phyloP scores from a whole-genome alignment of 2,797 vertebrate genomes.

The Rhinatrema bivittatum region DNA sequence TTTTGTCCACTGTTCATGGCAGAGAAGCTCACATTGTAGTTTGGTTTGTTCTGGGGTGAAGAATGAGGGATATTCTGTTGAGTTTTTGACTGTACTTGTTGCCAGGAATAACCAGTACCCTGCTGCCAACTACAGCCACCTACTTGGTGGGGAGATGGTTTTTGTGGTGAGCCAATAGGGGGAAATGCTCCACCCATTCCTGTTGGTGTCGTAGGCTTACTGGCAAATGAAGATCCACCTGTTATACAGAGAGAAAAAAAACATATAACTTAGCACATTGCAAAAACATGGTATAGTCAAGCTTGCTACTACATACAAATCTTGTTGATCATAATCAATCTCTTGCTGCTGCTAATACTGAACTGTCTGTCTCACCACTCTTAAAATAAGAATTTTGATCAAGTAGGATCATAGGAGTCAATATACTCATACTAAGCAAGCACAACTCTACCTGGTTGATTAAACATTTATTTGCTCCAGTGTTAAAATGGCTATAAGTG shows the following conservation, averaged over 20 bases:
- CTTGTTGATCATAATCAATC: too few relatives aligned
- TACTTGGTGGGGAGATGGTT: slow-evolving; percentile 81
- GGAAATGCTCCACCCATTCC: slow-evolving; percentile 81
- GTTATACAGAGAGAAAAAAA: not conserved
- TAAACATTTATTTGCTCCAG: too few relatives aligned
- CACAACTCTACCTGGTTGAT: too few relatives aligned
- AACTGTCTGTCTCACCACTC: too few relatives aligned
- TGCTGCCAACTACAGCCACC: slow-evolving; percentile 71
- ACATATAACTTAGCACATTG: too few relatives aligned
- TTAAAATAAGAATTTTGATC: too few relatives aligned
- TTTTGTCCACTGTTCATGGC: slow-evolving; percentile 64
- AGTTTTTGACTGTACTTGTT: slow-evolving; percentile 55
- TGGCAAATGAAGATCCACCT: slow-evolving; percentile 85
- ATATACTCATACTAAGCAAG: too few relatives aligned
- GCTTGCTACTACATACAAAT: too few relatives aligned
- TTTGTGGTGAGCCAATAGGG: slow-evolving; percentile 81
- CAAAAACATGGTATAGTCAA: too few relatives aligned
- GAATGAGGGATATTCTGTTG: slow-evolving; percentile 71
- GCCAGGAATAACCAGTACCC: slow-evolving; percentile 60
- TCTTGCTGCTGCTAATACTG: too few relatives aligned
- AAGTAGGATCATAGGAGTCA: too few relatives aligned
- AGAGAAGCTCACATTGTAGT: slow-evolving; percentile 92
- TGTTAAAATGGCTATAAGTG: too few relatives aligned
- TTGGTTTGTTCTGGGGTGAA: slow-evolving; percentile 89
- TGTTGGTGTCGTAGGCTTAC: slow-evolving; percentile 91